Evolutionary conservation across 2,113 vertebrate species (phyloP).

Genomic region (Syngnathus floridae): DNA sequence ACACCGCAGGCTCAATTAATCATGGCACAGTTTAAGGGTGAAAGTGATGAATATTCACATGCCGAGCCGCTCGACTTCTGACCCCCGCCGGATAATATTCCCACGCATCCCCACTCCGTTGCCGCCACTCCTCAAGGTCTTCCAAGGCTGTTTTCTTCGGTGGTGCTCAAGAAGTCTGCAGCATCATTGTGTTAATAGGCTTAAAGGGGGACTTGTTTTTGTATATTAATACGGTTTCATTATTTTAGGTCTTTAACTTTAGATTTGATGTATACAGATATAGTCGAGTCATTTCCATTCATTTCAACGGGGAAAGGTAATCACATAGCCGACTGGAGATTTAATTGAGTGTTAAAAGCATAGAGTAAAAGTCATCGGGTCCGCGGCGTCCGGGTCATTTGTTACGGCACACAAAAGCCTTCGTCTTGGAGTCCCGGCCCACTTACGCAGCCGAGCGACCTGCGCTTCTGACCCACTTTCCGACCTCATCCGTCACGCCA

Average conservation of each 20-base stretch:
- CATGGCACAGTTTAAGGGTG: slow-evolving; percentile 58
- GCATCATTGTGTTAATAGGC: neutral
- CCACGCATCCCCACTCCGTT: slow-evolving; percentile 11
- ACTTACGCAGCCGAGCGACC: slow-evolving; percentile 56
- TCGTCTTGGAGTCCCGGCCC: slow-evolving; percentile 31
- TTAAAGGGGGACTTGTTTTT: neutral
- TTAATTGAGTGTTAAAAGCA: neutral
- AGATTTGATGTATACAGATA: too few species aligned
- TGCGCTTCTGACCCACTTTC: slow-evolving; percentile 63
- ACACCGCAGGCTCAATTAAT: slow-evolving; percentile 64
- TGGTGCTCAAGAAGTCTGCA: neutral
- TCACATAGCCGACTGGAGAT: neutral
- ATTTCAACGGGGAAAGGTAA: neutral
- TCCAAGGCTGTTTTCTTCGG: slow-evolving; percentile 21
- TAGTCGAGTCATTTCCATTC: too few species aligned
- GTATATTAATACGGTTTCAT: too few species aligned
- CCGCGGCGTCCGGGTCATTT: slow-evolving; percentile 2
- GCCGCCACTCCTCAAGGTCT: neutral
- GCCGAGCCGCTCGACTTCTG: slow-evolving; percentile 47
- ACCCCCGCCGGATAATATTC: slow-evolving; percentile 55
- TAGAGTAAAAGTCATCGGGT: neutral
- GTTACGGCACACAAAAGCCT: slow-evolving; percentile 10
- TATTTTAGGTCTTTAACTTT: too few species aligned
- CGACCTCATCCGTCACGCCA: slow-evolving; percentile 51
- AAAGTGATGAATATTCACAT: slow-evolving; percentile 67